Percentiles rank a stretch among this genome's conserved stretches.
Evolutionary conservation across 2,113 vertebrate genomes (phyloP).

Genomic region (Ariopsis seemanni): DNA sequence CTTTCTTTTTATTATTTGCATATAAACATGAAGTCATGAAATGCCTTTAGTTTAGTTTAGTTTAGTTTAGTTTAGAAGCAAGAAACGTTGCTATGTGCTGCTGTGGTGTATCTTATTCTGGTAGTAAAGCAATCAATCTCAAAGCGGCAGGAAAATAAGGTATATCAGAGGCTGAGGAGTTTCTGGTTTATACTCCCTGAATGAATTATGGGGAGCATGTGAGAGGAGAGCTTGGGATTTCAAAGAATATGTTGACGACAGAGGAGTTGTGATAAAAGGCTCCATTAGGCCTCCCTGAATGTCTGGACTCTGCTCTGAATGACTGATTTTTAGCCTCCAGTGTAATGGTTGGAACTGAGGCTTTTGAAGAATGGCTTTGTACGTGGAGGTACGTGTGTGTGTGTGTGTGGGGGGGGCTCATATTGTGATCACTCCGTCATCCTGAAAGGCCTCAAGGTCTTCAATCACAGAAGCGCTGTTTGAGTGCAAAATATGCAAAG

Average conservation of each 20-base stretch:
- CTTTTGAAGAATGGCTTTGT: slow-evolving; percentile 45
- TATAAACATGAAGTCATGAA: neutral
- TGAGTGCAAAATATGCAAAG: neutral
- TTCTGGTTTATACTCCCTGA: neutral
- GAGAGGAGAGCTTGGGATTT: slow-evolving; percentile 7
- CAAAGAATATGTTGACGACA: slow-evolving; percentile 27
- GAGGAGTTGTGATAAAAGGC: slow-evolving; percentile 22
- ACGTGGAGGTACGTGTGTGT: slow-evolving; percentile 25
- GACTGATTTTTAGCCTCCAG: slow-evolving; percentile 47
- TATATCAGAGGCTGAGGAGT: neutral
- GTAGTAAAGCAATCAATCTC: slow-evolving; percentile 1
- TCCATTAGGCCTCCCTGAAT: slow-evolving; percentile 20
- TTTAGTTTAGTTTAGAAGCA: neutral
- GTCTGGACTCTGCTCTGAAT: slow-evolving; percentile 16
- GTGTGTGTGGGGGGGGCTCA: neutral
- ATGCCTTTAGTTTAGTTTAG: neutral
- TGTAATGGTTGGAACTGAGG: slow-evolving; percentile 30
- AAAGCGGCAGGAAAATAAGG: neutral
- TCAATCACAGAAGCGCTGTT: slow-evolving; percentile 27
- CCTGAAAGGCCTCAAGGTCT: slow-evolving; percentile 24
- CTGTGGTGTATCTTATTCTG: neutral
- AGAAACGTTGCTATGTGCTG: slow-evolving; percentile 7
- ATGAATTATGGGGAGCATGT: slow-evolving; percentile 4
- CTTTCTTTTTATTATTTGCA: neutral
- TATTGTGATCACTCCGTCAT: slow-evolving; percentile 38